Evolutionary conservation across 1,140 invertebrate species (phyloP).

Genomic region (Cydia splendana): DNA sequence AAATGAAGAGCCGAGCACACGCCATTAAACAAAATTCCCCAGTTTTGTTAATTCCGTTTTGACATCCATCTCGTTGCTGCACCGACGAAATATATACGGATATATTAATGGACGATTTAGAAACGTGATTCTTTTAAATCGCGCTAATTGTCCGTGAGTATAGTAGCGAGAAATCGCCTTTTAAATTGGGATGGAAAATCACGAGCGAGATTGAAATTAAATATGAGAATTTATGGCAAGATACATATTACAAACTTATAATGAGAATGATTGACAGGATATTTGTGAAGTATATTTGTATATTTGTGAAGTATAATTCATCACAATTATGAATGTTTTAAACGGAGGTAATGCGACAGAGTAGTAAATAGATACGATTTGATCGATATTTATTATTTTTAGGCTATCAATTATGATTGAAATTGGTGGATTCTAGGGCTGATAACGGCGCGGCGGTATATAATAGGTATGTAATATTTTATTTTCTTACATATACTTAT

Average conservation of each 20-base stretch:
- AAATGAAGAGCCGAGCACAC: neutral
- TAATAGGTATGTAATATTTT: too few relatives aligned
- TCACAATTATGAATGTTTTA: too few relatives aligned
- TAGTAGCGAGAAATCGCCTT: neutral
- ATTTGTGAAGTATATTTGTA: too few relatives aligned
- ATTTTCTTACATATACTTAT: too few relatives aligned
- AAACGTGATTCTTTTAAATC: slow-evolving; percentile 61
- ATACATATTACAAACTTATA: neutral
- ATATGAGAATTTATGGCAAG: neutral
- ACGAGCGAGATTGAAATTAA: neutral
- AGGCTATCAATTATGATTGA: too few relatives aligned
- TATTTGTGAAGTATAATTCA: too few relatives aligned
- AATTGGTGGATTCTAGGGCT: too few relatives aligned
- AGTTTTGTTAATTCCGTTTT: neutral
- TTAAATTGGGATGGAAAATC: slow-evolving; percentile 14
- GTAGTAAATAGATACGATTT: too few relatives aligned
- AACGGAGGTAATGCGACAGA: too few relatives aligned
- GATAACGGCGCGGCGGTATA: too few relatives aligned
- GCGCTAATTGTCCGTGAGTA: slow-evolving; percentile 50
- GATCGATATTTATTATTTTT: too few relatives aligned
- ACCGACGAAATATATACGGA: slow-evolving; percentile 54
- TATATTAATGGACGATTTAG: slow-evolving; percentile 48
- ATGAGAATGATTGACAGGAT: too few relatives aligned
- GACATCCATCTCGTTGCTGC: neutral
- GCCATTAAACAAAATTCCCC: neutral